Evolutionary conservation across 2,888 invertebrate genomes (phyloP).

Genomic region (Drosophila anceps): DNA sequence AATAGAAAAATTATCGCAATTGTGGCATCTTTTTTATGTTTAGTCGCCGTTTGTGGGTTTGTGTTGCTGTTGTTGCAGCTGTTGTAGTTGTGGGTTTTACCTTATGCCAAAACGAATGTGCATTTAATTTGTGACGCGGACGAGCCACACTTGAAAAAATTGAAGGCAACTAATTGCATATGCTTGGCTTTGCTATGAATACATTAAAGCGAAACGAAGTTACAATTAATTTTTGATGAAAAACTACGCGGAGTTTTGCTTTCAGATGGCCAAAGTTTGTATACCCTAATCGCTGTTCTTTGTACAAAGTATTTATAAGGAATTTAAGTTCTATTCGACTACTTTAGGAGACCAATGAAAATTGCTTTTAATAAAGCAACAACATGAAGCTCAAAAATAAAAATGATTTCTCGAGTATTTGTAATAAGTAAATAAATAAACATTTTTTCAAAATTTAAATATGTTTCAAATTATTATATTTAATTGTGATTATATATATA

Average conservation of each 20-base stretch:
- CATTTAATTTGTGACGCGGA: slow-evolving; percentile 69
- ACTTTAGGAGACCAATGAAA: not conserved
- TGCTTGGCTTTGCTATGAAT: not conserved
- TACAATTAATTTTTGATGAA: not conserved
- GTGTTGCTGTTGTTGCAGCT: slow-evolving; percentile 6
- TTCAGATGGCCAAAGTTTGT: not conserved
- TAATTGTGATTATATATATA: no score
- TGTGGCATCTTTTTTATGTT: slow-evolving; percentile 76
- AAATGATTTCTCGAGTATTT: no score
- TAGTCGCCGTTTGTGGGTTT: slow-evolving; percentile 48
- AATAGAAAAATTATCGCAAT: slow-evolving; percentile 82
- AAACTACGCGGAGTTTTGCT: not conserved
- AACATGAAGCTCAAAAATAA: no score
- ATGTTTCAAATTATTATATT: no score
- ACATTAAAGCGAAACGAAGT: not conserved
- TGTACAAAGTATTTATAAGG: no score
- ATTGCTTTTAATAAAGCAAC: not conserved
- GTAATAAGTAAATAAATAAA: no score
- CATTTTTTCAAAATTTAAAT: no score
- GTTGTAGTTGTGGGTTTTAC: slow-evolving; percentile 57
- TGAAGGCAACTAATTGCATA: not conserved
- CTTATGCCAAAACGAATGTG: slow-evolving; percentile 64
- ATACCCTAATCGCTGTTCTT: not conserved
- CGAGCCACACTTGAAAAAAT: slow-evolving; percentile 46
- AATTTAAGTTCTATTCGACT: not conserved